Evolutionary conservation across 1,140 invertebrate genomes (phyloP).

Genomic region (Leptinotarsa defecta): DNA sequence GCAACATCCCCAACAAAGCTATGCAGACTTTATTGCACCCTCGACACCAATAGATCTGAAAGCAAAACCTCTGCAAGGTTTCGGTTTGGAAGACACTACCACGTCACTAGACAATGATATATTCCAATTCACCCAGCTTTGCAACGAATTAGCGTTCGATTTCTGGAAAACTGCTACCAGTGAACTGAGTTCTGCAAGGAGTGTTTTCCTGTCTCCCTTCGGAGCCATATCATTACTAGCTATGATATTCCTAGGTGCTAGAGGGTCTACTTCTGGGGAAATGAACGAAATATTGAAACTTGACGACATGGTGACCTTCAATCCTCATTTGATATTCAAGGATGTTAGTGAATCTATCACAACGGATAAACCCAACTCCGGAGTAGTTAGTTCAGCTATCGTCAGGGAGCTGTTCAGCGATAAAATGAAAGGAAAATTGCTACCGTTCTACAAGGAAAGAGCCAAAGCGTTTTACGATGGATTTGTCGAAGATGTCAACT

Average conservation of each 20-base stretch:
- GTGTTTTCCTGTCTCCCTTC: slow-evolving; percentile 83
- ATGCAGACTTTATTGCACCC: slow-evolving; percentile 36
- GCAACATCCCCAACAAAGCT: slow-evolving; percentile 21
- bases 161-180: slow-evolving; percentile 75
- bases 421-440: slow-evolving; percentile 72
- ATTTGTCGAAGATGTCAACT: slow-evolving; percentile 81
- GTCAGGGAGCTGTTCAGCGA: slow-evolving; percentile 79
- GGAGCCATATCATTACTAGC: slow-evolving; percentile 81
- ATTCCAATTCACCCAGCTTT: slow-evolving; percentile 64
- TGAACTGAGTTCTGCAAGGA: slow-evolving; percentile 72
- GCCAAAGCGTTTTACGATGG: slow-evolving; percentile 84
- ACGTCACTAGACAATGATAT: slow-evolving; percentile 62
- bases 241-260: slow-evolving; percentile 86
- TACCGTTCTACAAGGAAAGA: slow-evolving; percentile 84
- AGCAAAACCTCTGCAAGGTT: slow-evolving; percentile 66
- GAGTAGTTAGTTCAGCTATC: slow-evolving; percentile 75
- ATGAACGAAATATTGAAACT: slow-evolving; percentile 85
- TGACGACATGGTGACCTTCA: slow-evolving; percentile 86
- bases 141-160: slow-evolving; percentile 81
- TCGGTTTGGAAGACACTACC: slow-evolving; percentile 75
- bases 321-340: slow-evolving; percentile 82
- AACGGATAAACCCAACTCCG: slow-evolving; percentile 62
- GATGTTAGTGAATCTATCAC: slow-evolving; percentile 80
- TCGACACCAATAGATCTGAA: slow-evolving; percentile 58
- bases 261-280: slow-evolving; percentile 84